Base-by-base conservation (phyloP, 1,140 invertebrate species). In the Atta colombica region DNA sequence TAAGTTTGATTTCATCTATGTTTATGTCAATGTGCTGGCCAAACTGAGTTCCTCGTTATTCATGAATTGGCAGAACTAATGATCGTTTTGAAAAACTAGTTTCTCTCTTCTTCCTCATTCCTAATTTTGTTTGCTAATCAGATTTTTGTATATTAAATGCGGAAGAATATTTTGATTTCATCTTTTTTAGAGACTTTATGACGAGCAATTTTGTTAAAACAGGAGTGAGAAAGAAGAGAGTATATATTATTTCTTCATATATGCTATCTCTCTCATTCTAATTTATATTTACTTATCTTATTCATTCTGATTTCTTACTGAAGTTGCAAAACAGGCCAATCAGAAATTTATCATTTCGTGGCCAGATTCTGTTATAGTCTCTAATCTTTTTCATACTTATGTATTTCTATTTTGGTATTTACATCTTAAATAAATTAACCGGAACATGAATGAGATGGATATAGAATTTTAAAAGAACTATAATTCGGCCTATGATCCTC, bases 1-100 rank as follows among this genome's bases (percentile, higher is more conserved):
- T 51, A 72, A 71, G 51, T 72, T 81, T 25, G 10, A 81, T 51
- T 71, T 6, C 6, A 7, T 81, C 28, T n/a, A n/a, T 16, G 2
- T 58, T 58, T n/a, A 8, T 10, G 10, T n/a, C 21, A 51, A 51
- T n/a, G 25, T 16, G 31, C 8, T 12, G 8, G 65, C 49, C 3
- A 25, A 39, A 35, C 8, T 31, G 10, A 18, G 12, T 8, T 14
- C 10, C 5, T 45, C 6, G 14, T 81, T 10, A 69, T 39, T 71
- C 31, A 55, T 16, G 16, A 71, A 18, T 51, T 45, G 39, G 14
- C 39, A 69, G 21, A 28, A 49, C n/a, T n/a, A 49, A 18, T 12
- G 18, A 66, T 7, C 8, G 8, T 8, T 21, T 5, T 63, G 5
- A n/a, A 18, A 18, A 45, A 61, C 35, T 10, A n/a, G 3, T 45